Conservation (phyloP, 2,888 invertebrate genomes). For the Platycheirus albimanus region DNA sequence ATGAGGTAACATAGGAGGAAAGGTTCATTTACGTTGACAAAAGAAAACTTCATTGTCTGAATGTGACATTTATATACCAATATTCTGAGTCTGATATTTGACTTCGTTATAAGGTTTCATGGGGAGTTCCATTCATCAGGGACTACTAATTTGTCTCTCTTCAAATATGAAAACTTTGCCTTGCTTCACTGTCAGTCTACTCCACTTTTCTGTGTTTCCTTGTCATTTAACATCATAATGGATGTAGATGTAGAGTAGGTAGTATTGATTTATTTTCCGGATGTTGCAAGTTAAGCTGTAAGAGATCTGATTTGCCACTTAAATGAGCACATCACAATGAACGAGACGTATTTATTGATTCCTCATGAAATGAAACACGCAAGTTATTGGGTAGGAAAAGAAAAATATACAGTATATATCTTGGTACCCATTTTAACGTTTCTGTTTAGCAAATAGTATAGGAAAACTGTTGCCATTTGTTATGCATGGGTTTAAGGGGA, state of each 20-base stretch:
- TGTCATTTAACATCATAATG: neutral
- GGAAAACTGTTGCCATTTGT: slow-evolving; percentile 11
- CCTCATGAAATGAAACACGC: neutral
- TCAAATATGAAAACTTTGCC: neutral
- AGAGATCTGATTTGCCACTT: neutral
- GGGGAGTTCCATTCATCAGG: too few species aligned
- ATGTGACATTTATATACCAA: too few species aligned
- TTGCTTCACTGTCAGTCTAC: neutral
- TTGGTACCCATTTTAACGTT: too few species aligned
- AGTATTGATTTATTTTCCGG: slow-evolving; percentile 16
- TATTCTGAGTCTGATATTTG: too few species aligned
- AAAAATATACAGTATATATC: too few species aligned
- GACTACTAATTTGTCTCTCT: neutral
- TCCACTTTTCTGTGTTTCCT: neutral
- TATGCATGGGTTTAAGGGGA: neutral
- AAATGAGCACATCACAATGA: neutral
- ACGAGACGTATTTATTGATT: slow-evolving; percentile 17
- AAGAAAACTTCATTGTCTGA: too few species aligned
- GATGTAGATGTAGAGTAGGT: too few species aligned
- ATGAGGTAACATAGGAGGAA: too few species aligned
- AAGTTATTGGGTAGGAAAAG: too few species aligned
- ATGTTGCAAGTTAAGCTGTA: neutral
- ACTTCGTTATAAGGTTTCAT: too few species aligned
- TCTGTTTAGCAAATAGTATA: neutral
- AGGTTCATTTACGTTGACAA: too few species aligned